Evolutionary conservation across 2,888 invertebrate genomes (phyloP).

Genomic region (Thelaira solivaga): DNA sequence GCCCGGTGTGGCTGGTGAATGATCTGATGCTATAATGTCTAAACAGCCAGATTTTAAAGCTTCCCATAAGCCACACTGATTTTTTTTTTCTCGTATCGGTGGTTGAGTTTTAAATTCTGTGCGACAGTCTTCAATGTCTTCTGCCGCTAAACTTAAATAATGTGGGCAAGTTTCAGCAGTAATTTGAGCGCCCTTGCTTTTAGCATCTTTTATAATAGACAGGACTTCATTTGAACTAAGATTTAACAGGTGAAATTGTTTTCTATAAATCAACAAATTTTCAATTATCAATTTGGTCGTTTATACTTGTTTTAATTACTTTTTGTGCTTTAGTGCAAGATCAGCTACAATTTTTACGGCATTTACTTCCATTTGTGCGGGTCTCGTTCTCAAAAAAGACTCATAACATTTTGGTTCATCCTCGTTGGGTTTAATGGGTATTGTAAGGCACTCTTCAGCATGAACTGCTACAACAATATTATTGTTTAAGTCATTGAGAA

Average conservation of each 20-base stretch:
- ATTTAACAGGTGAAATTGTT: slow-evolving; percentile 83
- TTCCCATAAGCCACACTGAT: slow-evolving; percentile 83
- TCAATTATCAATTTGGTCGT: too few species aligned
- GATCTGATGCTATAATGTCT: slow-evolving; percentile 83
- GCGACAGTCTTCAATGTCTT: slow-evolving; percentile 81
- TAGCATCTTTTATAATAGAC: slow-evolving; percentile 78
- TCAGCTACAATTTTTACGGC: slow-evolving; percentile 81
- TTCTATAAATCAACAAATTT: slow-evolving; percentile 73
- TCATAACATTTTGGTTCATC: slow-evolving; percentile 80
- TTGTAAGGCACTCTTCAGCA: slow-evolving; percentile 81
- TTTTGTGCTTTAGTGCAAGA: slow-evolving; percentile 75
- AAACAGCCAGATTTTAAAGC: slow-evolving; percentile 80
- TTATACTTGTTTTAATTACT: too few species aligned
- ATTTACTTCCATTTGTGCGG: slow-evolving; percentile 82
- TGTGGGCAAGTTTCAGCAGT: slow-evolving; percentile 87
- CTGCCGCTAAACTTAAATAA: slow-evolving; percentile 82
- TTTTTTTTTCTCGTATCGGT: slow-evolving; percentile 81
- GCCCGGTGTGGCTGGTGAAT: slow-evolving; percentile 83
- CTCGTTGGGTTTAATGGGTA: slow-evolving; percentile 65
- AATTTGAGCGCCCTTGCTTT: slow-evolving; percentile 79
- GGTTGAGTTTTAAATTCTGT: slow-evolving; percentile 86
- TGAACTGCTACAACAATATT: slow-evolving; percentile 84
- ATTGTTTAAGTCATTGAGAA: slow-evolving; percentile 80
- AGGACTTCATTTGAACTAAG: slow-evolving; percentile 82
- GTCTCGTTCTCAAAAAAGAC: slow-evolving; percentile 82